phyloP scores from a whole-genome alignment of 2,113 vertebrate genomes.

The Amblyornis subalaris region DNA sequence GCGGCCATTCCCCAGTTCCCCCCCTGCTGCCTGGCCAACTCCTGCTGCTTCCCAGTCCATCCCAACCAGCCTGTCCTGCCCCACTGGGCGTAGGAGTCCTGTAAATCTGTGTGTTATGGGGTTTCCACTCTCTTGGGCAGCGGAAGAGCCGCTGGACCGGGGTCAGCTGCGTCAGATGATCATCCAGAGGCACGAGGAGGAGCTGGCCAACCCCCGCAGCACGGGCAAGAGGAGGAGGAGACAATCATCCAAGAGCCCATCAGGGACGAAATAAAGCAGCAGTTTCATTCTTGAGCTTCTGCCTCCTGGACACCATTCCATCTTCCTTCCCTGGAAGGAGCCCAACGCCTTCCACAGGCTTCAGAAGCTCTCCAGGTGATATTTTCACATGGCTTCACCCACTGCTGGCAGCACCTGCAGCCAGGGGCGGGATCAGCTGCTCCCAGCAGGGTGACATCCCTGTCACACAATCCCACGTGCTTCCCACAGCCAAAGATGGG shows the following conservation, averaged over 20 bases:
- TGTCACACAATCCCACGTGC: rapidly evolving
- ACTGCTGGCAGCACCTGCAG: not conserved
- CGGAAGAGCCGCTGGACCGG: not conserved
- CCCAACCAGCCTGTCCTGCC: not conserved
- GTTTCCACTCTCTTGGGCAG: not conserved
- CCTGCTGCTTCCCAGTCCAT: not conserved
- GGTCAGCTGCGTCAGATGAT: slow-evolving; percentile 1
- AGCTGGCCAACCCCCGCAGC: rapidly evolving
- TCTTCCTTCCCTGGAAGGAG: not conserved
- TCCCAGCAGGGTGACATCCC: not conserved
- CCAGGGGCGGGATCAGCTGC: not conserved
- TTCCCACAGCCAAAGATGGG: not conserved
- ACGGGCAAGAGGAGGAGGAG: not conserved
- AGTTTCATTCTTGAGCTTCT: not conserved
- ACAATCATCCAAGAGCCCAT: rapidly evolving
- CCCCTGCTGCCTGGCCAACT: rapidly evolving
- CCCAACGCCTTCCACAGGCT: not conserved
- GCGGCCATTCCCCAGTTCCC: rapidly evolving
- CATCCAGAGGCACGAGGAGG: not conserved
- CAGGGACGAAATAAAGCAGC: not conserved
- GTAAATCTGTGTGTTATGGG: rapidly evolving
- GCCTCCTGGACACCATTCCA: rapidly evolving
- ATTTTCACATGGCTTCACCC: not conserved
- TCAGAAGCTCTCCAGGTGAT: not conserved
- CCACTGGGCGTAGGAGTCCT: rapidly evolving